Base-by-base conservation (phyloP, 2,888 invertebrate species). In the Nephrotoma guestfalica region DNA sequence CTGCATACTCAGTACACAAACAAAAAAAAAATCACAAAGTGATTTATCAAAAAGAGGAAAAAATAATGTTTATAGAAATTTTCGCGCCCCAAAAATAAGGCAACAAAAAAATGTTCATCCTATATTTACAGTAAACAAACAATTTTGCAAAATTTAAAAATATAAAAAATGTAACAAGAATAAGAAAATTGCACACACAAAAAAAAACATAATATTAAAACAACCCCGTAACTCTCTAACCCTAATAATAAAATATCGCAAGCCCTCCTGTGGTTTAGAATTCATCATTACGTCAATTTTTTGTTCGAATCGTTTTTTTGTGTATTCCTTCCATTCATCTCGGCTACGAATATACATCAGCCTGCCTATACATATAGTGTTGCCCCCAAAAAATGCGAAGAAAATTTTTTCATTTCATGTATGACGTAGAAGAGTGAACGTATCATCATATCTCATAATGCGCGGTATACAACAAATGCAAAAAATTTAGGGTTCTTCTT, bases 281-380 rank as follows among this genome's bases (percentile, higher is more conserved):
- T 84, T 84, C 84, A 84, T 84, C 84, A 84, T 84, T 84, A 84
- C 84, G 84, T 84, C 84, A 84, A 84, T 84, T 84, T 84, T 84
- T 84, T 41, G 5, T 84, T 41, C 41, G 41, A 0, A 7, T n/a
- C 41, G 84, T 84, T 41, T 11, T 84, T 84, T 41, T 84, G n/a
- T 84, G n/a, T 41, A 30, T 71, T 71, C 71, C 30, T 71, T 30
- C 57, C 18, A 71, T 71, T 71, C 71, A 30, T 11, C 71, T 30
- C 30, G 30, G 2, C 30, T 30, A 30, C 3, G 30, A 6, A 30
- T 9, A 30, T 71, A 71, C 71, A 71, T 71, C 71, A 71, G 71
- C 9, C 71, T 18, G 30, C 71, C 71, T 71, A 11, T 30, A 30
- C 30, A 30, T 9, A 71, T 30, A 71, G 30, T 57, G 30, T 15